Base-by-base conservation (phyloP, 2,797 vertebrate genomes). In the Xenopus petersii region DNA sequence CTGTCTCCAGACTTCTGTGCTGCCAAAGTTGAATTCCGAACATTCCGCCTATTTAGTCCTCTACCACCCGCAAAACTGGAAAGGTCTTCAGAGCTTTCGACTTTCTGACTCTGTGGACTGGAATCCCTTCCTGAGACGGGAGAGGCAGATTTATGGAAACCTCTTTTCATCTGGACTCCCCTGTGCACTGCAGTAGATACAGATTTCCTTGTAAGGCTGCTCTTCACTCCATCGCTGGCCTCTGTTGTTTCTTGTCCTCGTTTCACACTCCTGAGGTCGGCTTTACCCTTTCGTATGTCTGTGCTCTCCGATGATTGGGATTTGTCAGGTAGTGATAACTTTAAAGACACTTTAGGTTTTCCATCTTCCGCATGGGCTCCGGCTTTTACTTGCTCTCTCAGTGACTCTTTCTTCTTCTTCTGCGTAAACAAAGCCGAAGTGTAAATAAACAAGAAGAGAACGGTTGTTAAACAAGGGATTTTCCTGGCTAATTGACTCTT, bases 221-320 rank as follows among this genome's bases (percentile, higher is more conserved):
- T 59, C 26, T 56, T 64, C 1, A n/a, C 24, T 15, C 59, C 17
- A 1, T 26, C 0, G 82, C 88, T 87, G 62, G 80, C 71, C 84
- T 94, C 89, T 0, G 75, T 84, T 81, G 86, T 87, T 83, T 93
- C 85, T 0, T 83, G 81, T 24, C 85, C 81, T 46, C 93, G 94
- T 83, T 92, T 94, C 83, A 94, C 94, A 69, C 91, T 89, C 75
- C 89, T 88, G 64, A 90, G 88, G 62, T 97, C 95, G 0, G 89
- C 83, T 77, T 94, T 96, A 62, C 84, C 81, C 17, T 87, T 89
- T 10, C 81, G 89, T 0, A 65, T 83, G 56, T 95, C 95, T 1
- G 82, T 48, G 21, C 71, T 60, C 11, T 70, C 82, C 63, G 75
- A 63, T 42, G 79, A 79, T 54, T 87, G 87, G 0, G 74, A 79